A percentile compares a stretch with the other conserved stretches of the same genome.
phyloP scores from a whole-genome alignment of 2,888 invertebrate genomes.

The Melanchra persicariae region DNA sequence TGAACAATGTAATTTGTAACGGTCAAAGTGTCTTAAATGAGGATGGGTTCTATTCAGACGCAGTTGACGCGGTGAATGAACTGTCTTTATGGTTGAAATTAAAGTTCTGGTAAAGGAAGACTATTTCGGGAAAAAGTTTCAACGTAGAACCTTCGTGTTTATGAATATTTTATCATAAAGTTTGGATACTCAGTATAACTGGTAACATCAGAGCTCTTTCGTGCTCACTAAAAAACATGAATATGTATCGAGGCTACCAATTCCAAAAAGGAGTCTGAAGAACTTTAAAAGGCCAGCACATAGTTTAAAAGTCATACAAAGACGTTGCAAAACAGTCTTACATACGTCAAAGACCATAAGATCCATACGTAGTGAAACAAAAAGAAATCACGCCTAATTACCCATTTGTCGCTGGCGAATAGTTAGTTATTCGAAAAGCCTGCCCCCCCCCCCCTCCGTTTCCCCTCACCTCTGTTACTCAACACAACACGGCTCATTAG shows the following conservation, averaged over 20 bases:
- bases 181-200: background rate
- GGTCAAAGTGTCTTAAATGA: constrained; percentile 42
- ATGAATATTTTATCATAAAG: constrained; percentile 1
- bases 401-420: constrained; percentile 75
- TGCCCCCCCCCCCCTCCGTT: constrained; percentile 66
- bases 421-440: constrained; percentile 79
- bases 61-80: constrained; percentile 11
- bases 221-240: background rate
- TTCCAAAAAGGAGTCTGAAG: background rate
- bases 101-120: background rate
- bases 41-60: constrained; percentile 15
- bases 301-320: constrained; percentile 1
- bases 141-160: background rate
- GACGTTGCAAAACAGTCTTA: constrained; percentile 1
- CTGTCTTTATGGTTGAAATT: background rate
- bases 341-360: constrained; percentile 12
- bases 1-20: constrained; percentile 58
- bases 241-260: background rate
- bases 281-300: background rate
- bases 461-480: constrained; percentile 80
- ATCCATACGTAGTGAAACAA: constrained; percentile 57
- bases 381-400: constrained; percentile 75
- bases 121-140: background rate
- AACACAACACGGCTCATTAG: constrained; percentile 89
- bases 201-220: background rate